These are phyloP conservation scores for Polypedilum vanderplanki DNA, from an alignment of 1,140 invertebrate species.

Conservation along the genomic window DNA sequence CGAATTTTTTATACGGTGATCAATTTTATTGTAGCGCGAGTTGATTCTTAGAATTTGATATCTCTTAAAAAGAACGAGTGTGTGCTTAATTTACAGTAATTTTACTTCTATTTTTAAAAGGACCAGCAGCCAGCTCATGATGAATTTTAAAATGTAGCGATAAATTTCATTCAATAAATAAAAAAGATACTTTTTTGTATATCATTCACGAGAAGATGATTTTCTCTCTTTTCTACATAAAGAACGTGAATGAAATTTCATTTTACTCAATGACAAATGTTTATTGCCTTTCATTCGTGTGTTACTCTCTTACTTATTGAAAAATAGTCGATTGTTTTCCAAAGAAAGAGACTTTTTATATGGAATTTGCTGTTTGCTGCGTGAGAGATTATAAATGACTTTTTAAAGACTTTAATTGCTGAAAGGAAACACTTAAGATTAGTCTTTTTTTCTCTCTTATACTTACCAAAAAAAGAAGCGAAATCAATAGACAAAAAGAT, in stretches of 20 bases:
- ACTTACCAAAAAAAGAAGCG: not conserved
- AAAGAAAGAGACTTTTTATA: slow-evolving; percentile 21
- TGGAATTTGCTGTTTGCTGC: not conserved
- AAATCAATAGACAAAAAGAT: not conserved
- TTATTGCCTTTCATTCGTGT: slow-evolving; percentile 24
- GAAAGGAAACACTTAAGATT: not conserved
- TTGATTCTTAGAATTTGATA: not conserved
- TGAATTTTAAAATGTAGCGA: slow-evolving; percentile 16
- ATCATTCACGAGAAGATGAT: too few species aligned
- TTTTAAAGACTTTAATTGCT: slow-evolving; percentile 25
- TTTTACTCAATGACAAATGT: slow-evolving; percentile 24
- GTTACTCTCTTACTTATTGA: not conserved
- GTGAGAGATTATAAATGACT: slow-evolving; percentile 25
- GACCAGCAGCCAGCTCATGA: not conserved
- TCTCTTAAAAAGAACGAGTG: not conserved
- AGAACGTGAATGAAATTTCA: slow-evolving; percentile 26
- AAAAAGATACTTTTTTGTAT: too few species aligned
- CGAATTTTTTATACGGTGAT: not conserved
- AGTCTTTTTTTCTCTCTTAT: too few species aligned
- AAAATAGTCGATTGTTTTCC: slow-evolving; percentile 27
- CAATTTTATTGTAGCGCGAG: not conserved
- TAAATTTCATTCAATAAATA: not conserved
- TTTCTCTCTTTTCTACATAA: not conserved
- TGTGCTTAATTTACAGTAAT: not conserved
- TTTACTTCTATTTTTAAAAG: not conserved